These are phyloP conservation scores for Junonia oenone DNA, from an alignment of 2,888 invertebrate species.

Conservation along the genomic window DNA sequence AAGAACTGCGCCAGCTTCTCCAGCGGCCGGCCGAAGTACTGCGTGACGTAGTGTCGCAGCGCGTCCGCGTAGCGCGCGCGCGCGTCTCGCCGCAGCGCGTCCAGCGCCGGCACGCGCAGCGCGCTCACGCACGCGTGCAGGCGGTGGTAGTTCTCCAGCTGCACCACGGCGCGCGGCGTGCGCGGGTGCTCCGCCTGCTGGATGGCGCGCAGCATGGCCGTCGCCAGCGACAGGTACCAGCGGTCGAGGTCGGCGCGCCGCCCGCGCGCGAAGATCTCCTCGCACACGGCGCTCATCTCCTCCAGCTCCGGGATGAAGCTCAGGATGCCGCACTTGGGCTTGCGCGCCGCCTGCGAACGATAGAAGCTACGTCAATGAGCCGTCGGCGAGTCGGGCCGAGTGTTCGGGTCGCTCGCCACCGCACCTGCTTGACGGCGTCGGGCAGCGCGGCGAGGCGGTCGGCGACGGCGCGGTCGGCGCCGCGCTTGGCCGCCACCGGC, in stretches of 20 bases:
- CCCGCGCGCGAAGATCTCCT: slow-evolving; percentile 92
- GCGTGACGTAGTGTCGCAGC: slow-evolving; percentile 93
- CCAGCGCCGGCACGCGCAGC: slow-evolving; percentile 93
- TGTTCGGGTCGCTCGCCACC: background rate
- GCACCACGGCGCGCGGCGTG: slow-evolving; percentile 94
- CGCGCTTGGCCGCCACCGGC: slow-evolving; percentile 63
- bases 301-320: slow-evolving; percentile 94
- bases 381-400: slow-evolving; percentile 1
- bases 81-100: slow-evolving; percentile 89
- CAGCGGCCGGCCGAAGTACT: slow-evolving; percentile 91
- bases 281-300: slow-evolving; percentile 91
- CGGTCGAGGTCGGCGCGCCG: slow-evolving; percentile 94
- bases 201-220: slow-evolving; percentile 91
- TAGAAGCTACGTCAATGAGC: background rate
- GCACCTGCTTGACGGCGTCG: slow-evolving; percentile 71
- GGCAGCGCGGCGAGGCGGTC: slow-evolving; percentile 89
- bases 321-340: slow-evolving; percentile 92
- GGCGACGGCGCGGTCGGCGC: slow-evolving; percentile 94
- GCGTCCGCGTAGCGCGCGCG: slow-evolving; percentile 94
- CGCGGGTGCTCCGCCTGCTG: slow-evolving; percentile 91
- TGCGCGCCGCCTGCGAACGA: slow-evolving; percentile 56
- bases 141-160: slow-evolving; percentile 97
- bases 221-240: slow-evolving; percentile 91
- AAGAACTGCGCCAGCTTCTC: slow-evolving; percentile 89
- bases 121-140: slow-evolving; percentile 92